Evolutionary conservation across 2,113 vertebrate species (phyloP).

Genomic region (Gadus macrocephalus): DNA sequence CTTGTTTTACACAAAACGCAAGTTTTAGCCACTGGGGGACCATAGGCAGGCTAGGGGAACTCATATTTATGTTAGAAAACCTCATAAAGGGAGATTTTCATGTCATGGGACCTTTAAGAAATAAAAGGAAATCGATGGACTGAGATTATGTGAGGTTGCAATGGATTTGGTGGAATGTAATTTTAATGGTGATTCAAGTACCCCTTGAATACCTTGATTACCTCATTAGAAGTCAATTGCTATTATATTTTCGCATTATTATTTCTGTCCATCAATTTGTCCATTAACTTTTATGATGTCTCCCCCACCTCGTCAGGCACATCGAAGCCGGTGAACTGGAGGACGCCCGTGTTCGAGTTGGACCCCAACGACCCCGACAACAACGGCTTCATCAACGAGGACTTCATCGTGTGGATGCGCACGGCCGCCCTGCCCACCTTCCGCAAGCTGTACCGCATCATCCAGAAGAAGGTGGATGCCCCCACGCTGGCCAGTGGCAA

Average conservation of each 20-base stretch:
- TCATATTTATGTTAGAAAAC: too few relatives aligned
- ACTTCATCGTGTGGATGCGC: slow-evolving; percentile 99
- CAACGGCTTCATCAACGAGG: slow-evolving; percentile 96
- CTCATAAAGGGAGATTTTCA: too few relatives aligned
- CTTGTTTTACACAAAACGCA: too few relatives aligned
- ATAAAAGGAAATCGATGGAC: too few relatives aligned
- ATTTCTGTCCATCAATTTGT: too few relatives aligned
- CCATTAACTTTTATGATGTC: slow-evolving; percentile 5
- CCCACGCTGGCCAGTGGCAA: slow-evolving; percentile 85
- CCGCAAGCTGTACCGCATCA: slow-evolving; percentile 94
- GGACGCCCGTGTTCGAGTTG: slow-evolving; percentile 81
- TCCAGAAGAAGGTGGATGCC: slow-evolving; percentile 76
- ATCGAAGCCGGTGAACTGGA: slow-evolving; percentile 88
- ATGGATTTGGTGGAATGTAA: too few relatives aligned
- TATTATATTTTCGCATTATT: not conserved
- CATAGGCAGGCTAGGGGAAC: too few relatives aligned
- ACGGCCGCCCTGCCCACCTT: slow-evolving; percentile 95
- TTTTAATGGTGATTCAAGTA: too few relatives aligned
- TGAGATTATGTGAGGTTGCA: too few relatives aligned
- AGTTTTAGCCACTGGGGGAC: too few relatives aligned
- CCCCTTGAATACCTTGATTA: not conserved
- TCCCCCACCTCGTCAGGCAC: slow-evolving; percentile 67
- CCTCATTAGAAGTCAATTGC: not conserved
- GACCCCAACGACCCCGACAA: slow-evolving; percentile 77
- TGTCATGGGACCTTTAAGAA: too few relatives aligned